Evolutionary conservation across 2,888 invertebrate genomes (phyloP).

Genomic region (Dasysyrphus tricinctus): DNA sequence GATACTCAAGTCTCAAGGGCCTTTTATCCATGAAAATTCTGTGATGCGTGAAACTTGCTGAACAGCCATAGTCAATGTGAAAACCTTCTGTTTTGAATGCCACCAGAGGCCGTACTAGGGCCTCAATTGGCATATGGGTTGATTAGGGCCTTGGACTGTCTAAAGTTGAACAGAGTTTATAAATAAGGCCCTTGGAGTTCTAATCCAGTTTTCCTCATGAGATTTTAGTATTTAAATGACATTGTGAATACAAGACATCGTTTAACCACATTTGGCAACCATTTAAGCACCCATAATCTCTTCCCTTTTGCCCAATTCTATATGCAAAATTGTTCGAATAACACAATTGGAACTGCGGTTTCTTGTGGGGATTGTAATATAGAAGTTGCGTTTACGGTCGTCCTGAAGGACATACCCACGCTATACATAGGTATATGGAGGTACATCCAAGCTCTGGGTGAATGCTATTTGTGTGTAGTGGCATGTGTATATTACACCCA

Average conservation of each 20-base stretch:
- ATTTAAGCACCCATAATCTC: neutral
- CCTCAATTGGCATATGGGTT: no score
- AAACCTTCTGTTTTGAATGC: no score
- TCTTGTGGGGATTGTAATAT: conserved; percentile 73
- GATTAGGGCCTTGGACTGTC: no score
- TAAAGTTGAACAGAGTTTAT: no score
- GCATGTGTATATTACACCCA: conserved; percentile 17
- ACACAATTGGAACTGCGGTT: conserved; percentile 74
- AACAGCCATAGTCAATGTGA: no score
- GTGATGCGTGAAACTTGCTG: no score
- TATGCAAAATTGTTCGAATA: conserved; percentile 68
- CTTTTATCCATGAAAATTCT: no score
- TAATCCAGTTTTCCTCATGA: no score
- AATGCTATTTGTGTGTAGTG: conserved; percentile 29
- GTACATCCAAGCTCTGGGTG: neutral
- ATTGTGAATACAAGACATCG: neutral
- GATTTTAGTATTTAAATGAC: neutral
- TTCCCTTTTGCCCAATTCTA: neutral
- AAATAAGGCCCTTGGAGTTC: no score
- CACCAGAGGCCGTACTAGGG: no score
- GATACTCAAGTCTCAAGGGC: no score
- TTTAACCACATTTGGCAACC: conserved; percentile 7
- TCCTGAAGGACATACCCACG: conserved; percentile 45
- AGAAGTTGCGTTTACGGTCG: conserved; percentile 69
- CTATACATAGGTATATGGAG: neutral